A percentile compares a stretch with the other conserved stretches of the same genome.
These are phyloP conservation scores for Columba guinea DNA, from an alignment of 2,797 vertebrate genomes.

Conservation along the genomic window DNA sequence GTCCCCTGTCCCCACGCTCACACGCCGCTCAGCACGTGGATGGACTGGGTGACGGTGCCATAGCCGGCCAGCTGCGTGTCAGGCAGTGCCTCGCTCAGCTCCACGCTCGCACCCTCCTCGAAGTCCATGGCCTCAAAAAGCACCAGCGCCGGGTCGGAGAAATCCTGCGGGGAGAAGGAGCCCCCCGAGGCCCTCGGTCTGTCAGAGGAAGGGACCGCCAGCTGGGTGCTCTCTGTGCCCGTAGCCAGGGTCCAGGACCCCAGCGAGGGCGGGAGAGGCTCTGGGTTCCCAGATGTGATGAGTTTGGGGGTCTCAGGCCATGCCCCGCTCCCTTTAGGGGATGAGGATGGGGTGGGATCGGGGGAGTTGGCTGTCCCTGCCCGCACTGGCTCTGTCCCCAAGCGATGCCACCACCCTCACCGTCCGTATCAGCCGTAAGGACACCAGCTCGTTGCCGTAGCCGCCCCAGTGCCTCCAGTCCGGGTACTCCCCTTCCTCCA, in stretches of 20 bases:
- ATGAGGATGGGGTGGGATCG: not conserved
- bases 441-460: constrained; percentile 83
- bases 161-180: constrained; percentile 78
- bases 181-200: not conserved
- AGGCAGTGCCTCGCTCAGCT: constrained; percentile 85
- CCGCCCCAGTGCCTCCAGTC: constrained; percentile 94
- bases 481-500: constrained; percentile 93
- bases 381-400: rapidly evolving
- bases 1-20: constrained; percentile 66
- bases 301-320: not conserved
- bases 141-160: constrained; percentile 83
- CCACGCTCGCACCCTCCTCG: constrained; percentile 80
- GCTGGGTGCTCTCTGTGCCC: rapidly evolving
- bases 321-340: not conserved
- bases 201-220: rapidly evolving
- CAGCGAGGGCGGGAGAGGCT: not conserved
- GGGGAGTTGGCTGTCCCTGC: not conserved
- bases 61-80: constrained; percentile 85
- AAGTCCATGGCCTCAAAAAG: constrained; percentile 85
- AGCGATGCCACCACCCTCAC: constrained; percentile 66
- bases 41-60: constrained; percentile 81
- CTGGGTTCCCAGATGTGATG: not conserved
- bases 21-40: constrained; percentile 90
- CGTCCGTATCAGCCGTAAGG: constrained; percentile 86
- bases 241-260: rapidly evolving